A percentile compares a stretch with the other conserved stretches of the same genome.
These are phyloP conservation scores for Tachystola acroxantha DNA, from an alignment of 2,888 invertebrate species.

Conservation along the genomic window DNA sequence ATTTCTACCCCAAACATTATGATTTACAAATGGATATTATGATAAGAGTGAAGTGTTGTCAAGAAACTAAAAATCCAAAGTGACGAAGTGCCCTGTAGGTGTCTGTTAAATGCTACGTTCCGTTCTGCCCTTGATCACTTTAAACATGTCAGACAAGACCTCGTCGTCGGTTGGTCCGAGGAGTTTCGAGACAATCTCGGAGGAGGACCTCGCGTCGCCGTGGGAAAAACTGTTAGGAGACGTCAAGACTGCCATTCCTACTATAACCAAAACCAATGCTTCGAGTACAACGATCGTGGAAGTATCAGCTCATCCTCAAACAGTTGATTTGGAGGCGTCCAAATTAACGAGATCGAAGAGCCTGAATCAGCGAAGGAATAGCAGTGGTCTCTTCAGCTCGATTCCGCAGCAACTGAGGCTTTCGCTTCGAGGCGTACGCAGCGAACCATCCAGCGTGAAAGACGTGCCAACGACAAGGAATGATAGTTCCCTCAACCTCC, in stretches of 20 bases:
- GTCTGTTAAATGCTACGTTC: slow-evolving; percentile 71
- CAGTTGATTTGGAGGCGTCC: slow-evolving; percentile 53
- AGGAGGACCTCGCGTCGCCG: slow-evolving; percentile 66
- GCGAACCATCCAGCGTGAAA: slow-evolving; percentile 72
- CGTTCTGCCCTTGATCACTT: slow-evolving; percentile 31
- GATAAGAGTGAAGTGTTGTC: slow-evolving; percentile 78
- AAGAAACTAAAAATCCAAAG: slow-evolving; percentile 78
- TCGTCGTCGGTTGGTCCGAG: slow-evolving; percentile 69
- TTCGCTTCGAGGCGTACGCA: slow-evolving; percentile 70
- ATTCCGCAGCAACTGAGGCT: slow-evolving; percentile 72
- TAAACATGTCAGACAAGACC: slow-evolving; percentile 69
- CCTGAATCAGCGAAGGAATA: slow-evolving; percentile 67
- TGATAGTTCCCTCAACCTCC: slow-evolving; percentile 70
- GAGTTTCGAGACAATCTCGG: slow-evolving; percentile 74
- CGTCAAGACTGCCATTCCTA: slow-evolving; percentile 61
- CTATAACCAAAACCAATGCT: slow-evolving; percentile 66
- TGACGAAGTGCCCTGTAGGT: slow-evolving; percentile 74
- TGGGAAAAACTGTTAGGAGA: slow-evolving; percentile 73
- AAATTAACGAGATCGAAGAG: slow-evolving; percentile 69
- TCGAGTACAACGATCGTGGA: slow-evolving; percentile 64
- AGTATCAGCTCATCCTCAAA: slow-evolving; percentile 45
- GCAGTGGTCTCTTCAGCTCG: slow-evolving; percentile 73
- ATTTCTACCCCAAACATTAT: slow-evolving; percentile 78
- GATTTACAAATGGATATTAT: slow-evolving; percentile 79
- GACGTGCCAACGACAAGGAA: slow-evolving; percentile 68